Evolutionary conservation across 1,140 invertebrate genomes (phyloP).

Genomic region (Drosophila rhopaloa): DNA sequence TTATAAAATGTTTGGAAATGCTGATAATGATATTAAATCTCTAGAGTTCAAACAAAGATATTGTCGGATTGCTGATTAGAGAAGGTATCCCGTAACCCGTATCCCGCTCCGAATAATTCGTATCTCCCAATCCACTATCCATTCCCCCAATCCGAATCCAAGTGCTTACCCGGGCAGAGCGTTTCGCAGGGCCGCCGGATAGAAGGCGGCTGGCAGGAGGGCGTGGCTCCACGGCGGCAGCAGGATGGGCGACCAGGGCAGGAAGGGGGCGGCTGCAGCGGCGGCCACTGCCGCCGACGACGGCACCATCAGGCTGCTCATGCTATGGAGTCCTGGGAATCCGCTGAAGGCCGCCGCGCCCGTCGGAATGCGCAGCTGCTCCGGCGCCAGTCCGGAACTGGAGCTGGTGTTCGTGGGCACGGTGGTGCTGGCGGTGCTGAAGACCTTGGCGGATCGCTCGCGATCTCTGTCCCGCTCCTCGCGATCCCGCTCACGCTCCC

Average conservation of each 20-base stretch:
- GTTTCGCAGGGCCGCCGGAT: constrained; percentile 86
- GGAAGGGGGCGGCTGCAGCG: constrained; percentile 85
- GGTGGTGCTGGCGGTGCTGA: constrained; percentile 70
- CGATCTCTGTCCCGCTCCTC: constrained; percentile 29
- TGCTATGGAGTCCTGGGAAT: constrained; percentile 73
- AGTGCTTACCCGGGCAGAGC: constrained; percentile 86
- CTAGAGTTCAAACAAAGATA: no score
- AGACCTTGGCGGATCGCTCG: constrained; percentile 32
- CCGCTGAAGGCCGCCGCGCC: constrained; percentile 78
- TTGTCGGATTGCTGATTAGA: no score
- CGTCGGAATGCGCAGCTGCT: constrained; percentile 76
- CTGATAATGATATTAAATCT: no score
- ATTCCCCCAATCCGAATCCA: neutral
- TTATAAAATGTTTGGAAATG: no score
- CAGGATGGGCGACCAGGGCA: constrained; percentile 86
- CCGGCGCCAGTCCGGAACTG: constrained; percentile 45
- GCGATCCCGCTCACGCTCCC: constrained; percentile 15
- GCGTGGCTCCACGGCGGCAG: constrained; percentile 87
- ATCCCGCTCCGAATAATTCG: no score
- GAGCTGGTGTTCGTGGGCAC: constrained; percentile 68
- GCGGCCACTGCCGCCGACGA: constrained; percentile 85
- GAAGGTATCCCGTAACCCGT: no score
- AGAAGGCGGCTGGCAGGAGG: constrained; percentile 85
- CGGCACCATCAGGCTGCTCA: constrained; percentile 85
- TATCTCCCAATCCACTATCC: no score